Base-by-base conservation (phyloP, 2,888 invertebrate genomes). In the Saturnia japonica region DNA sequence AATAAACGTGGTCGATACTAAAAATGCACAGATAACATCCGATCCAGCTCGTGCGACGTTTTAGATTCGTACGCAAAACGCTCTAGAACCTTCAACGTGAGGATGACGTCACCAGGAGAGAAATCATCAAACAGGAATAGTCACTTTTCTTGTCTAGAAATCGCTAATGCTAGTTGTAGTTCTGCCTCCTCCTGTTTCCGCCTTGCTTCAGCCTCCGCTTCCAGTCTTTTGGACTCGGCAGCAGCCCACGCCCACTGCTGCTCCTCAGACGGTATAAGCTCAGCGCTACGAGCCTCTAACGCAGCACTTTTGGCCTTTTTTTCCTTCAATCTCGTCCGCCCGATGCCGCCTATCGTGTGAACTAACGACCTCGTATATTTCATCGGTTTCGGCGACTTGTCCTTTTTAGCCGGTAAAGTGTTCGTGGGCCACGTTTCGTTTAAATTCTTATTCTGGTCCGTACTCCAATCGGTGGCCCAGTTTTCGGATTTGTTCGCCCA, bases 201-300 rank as follows among this genome's bases (percentile, higher is more conserved):
- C 75, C 95, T 89, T 69, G 91, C 94, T 73, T 95, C 95, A 22
- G 95, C 93, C 77, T 95, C 95, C 73, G 95, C 95, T 83, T 96
- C 95, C 57, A 95, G 87, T 45, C 94, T 91, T 72, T 95, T 86
- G 77, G 96, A 96, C 84, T 97, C 96, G 43, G 95, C 93, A 19
- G 96, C 96, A 6, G 96, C 97, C 97, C 96, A 97, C 25, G 95
- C 96, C 84, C 96, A 88, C 88, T 97, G 96, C 84, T 96, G 95
- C 80, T 96, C 96, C 84, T 96, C 96, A 0, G 94, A 91, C 0
- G 95, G 90, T 77, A 91, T 70, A 16, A 78, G 71, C 75, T 86
- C 88, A 2, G 80, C 72, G n/a, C 85, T 84, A 28, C 85, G 80
- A 12, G 85, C 75, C 71, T 84, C 86, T 19, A 64, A 64, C 95